Percentiles rank a stretch among this genome's conserved stretches.
Evolutionary conservation across 2,888 invertebrate genomes (phyloP).

Genomic region (Sarcophaga carnaria): DNA sequence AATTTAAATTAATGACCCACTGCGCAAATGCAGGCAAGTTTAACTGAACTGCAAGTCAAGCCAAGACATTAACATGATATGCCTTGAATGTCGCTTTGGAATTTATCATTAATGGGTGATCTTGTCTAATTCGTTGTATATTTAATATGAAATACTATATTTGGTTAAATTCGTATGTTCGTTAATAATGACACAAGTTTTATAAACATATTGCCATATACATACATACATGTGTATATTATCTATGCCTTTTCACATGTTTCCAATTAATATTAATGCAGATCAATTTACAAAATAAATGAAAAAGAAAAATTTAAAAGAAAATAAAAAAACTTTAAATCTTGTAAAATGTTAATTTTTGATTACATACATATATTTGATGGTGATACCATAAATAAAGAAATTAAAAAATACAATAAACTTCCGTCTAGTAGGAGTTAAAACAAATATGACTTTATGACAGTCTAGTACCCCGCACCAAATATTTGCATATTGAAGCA

Average conservation of each 20-base stretch:
- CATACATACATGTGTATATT: no score
- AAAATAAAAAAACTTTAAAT: background rate
- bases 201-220: background rate
- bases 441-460: background rate
- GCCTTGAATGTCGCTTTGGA: background rate
- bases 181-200: slow-evolving; percentile 35
- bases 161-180: background rate
- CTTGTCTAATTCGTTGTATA: slow-evolving; percentile 26
- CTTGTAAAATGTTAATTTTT: background rate
- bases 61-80: slow-evolving; percentile 2
- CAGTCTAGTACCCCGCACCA: background rate
- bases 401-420: background rate
- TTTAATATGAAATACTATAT: slow-evolving; percentile 20
- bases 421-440: background rate
- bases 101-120: slow-evolving; percentile 33
- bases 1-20: slow-evolving; percentile 32
- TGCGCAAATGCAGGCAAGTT: background rate
- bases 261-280: slow-evolving; percentile 25
- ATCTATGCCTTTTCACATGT: background rate
- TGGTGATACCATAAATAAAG: background rate
- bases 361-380: background rate
- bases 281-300: background rate
- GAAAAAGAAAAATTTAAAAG: background rate
- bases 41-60: background rate
- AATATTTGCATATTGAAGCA: background rate